Evolutionary conservation across 1,140 invertebrate genomes (phyloP).

Genomic region (Drosophila lacertosa): DNA sequence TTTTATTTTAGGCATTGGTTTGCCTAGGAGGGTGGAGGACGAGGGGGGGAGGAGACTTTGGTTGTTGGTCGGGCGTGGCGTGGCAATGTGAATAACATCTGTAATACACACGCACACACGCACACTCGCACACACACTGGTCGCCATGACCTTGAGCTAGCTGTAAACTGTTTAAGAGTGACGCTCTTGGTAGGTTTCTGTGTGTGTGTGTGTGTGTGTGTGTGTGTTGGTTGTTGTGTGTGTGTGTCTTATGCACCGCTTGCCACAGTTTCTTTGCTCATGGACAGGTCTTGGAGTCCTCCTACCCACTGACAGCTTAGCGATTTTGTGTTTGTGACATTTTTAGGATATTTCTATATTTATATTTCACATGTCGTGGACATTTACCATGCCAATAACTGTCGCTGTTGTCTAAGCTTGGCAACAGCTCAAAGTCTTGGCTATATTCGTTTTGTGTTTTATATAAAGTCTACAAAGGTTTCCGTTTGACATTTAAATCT

Average conservation of each 20-base stretch:
- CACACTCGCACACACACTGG: conserved; percentile 39
- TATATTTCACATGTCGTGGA: too few species aligned
- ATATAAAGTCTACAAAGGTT: too few species aligned
- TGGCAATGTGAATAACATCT: conserved; percentile 57
- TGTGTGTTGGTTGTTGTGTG: conserved; percentile 14
- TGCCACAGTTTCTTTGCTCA: neutral
- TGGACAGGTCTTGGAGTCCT: too few species aligned
- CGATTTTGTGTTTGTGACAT: too few species aligned
- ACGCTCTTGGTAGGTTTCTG: conserved; percentile 10
- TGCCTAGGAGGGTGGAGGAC: conserved; percentile 41
- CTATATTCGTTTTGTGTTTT: too few species aligned
- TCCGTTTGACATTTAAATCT: too few species aligned
- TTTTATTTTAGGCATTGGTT: conserved; percentile 28
- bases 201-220: conserved; percentile 23
- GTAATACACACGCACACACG: conserved; percentile 48
- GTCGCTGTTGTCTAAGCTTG: too few species aligned
- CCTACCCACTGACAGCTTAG: too few species aligned
- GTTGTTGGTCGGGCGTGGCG: neutral
- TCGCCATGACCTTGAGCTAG: conserved; percentile 71
- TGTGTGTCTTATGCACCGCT: conserved; percentile 5
- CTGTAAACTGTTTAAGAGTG: conserved; percentile 55
- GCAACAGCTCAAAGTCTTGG: too few species aligned
- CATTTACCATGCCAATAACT: too few species aligned
- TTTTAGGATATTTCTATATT: too few species aligned
- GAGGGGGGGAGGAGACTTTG: conserved; percentile 44